Conservation (phyloP, 2,797 vertebrate species). For the Caiman crocodilus region DNA sequence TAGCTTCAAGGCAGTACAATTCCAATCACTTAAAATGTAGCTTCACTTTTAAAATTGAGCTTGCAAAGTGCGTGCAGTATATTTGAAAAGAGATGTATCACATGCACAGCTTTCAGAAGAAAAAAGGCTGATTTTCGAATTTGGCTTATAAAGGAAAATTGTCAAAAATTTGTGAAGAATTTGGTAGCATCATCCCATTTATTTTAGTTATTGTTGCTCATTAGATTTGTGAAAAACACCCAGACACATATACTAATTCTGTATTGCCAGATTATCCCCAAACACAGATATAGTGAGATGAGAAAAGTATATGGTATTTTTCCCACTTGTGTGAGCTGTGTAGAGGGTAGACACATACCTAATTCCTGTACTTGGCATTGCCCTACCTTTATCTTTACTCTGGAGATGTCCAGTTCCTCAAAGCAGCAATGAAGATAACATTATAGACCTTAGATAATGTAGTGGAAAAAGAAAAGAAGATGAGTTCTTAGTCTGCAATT, state of each 20-base stretch:
- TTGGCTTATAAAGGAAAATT: not conserved
- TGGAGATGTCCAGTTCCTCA: too few species aligned
- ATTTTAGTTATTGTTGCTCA: not conserved
- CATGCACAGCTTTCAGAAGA: not conserved
- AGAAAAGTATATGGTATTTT: not conserved
- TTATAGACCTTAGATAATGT: too few species aligned
- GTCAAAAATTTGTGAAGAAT: not conserved
- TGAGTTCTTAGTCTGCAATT: too few species aligned
- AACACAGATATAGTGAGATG: fast-evolving
- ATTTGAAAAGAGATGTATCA: not conserved
- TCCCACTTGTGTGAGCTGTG: not conserved
- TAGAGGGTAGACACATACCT: too few species aligned
- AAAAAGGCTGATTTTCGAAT: not conserved
- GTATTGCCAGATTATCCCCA: not conserved
- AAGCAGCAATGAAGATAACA: too few species aligned
- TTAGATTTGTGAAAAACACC: not conserved
- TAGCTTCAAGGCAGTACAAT: slow-evolving; percentile 25
- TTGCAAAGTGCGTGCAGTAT: not conserved
- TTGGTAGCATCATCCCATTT: not conserved
- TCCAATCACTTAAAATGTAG: not conserved
- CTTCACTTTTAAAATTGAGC: not conserved
- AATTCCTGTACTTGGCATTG: too few species aligned
- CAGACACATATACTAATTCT: not conserved
- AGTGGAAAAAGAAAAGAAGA: too few species aligned
- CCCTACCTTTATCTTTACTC: too few species aligned